Base-by-base conservation (phyloP, 2,797 vertebrate species). In the Typhlichthys subterraneus region DNA sequence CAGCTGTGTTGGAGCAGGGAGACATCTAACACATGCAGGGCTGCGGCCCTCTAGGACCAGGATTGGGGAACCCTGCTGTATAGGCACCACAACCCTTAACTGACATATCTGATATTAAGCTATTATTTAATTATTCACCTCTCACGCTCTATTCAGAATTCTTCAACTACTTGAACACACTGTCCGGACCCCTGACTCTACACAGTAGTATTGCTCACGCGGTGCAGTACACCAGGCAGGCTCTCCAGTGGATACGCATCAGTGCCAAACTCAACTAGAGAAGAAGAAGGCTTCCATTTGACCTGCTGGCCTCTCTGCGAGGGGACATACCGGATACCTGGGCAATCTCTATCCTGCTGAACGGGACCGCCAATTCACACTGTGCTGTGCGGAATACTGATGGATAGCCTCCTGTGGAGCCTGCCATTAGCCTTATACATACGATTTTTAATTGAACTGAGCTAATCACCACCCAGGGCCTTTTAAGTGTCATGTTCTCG, bases 151-250 rank as follows among this genome's bases (percentile, higher is more conserved):
- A 67, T 59, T 2, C 85, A 99, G 98, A 99, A 82, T 99, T 99
- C 93, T 99, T 99, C 92, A 97, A 96, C 12, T 97, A 99, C 89
- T 91, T 99, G 90, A 97, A 99, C 73, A 93, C 95, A 42, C 89
- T 98, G 87, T 97, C 97, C 85, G 97, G 97, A 60, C 95, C 97
- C 0, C 71, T 99, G 89, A 99, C 97, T 77, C 94, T 99, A 77
- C 96, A 99, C 90, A 99, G 98, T 90, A 98, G 94, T 90, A 95
- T 99, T 86, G 93, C 95, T 72, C 96, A 98, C 61, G 91, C 97
- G 52, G 97, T 99, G 73, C 97, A 96, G 67, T 99, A 99, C 86
- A 98, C 95, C 76, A 94, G 97, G 75, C 97, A 99, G 87, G 98
- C 96, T 86, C 94, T 99, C 55, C 95, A 97, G 88, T 99, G 98